Base-by-base conservation (phyloP, 1,140 invertebrate genomes). In the Heterodera carotae region DNA sequence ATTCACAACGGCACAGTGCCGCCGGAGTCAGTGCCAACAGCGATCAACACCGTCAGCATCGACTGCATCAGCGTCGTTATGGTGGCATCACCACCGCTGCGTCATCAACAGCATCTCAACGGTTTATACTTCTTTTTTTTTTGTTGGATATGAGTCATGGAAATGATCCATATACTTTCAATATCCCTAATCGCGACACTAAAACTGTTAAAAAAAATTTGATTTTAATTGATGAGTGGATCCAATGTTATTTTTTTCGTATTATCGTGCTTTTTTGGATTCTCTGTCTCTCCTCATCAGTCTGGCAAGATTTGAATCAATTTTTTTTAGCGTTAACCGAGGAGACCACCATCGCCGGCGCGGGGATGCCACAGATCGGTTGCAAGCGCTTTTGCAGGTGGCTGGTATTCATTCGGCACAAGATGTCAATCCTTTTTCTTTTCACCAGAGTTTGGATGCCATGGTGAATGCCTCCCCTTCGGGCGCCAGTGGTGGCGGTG, bases 401-500 rank as follows among this genome's bases (percentile, higher is more conserved):
- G 5, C 48, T 18, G 12, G 48, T 53, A 18, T 56, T 22, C 18
- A 56, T 22, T 56, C 48, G 22, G 0, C 12, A 66, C 27, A 31
- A 66, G 7, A 25, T 66, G 7, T 29, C 2, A 10, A 31, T 2
- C 39, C 2, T 43, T 43, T 66, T 66, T 34, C 27, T 22, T 29
- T 31, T 15, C 62, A n/a, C n/a, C n/a, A 66, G 62, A 66, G 62
- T 66, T 34, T 66, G 62, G 62, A 66, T 15, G 62, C 62, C 1
- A 66, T 66, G 62, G 62, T 27, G 5, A 34, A 29, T n/a, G 27
- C 62, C 12, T 31, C 62, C 62, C n/a, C n/a, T n/a, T n/a, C n/a
- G n/a, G 62, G 18, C 48, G 39, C 6, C 39, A 2, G 6, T 43
- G 39, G 39, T 43, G 18, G 15, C 15, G 39, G 39, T 43, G 18